A percentile compares a stretch with the other conserved stretches of the same genome.
Conservation (phyloP, 1,140 invertebrate genomes). For the Drosophila orena region DNA sequence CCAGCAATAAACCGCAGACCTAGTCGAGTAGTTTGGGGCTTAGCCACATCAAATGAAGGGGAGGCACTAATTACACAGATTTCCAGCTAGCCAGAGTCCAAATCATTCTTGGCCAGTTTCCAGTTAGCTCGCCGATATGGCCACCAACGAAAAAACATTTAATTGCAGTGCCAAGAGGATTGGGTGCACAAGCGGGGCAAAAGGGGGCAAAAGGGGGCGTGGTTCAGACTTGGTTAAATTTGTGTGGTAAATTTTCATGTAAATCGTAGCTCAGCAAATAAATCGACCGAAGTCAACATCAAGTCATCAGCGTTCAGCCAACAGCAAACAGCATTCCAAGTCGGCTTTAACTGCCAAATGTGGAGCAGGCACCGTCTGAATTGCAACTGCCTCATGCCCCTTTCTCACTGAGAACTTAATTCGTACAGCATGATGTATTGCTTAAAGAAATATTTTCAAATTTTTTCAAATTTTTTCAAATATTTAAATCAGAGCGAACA, state of each 20-base stretch:
- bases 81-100: conserved; percentile 18
- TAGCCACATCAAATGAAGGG: conserved; percentile 34
- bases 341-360: conserved; percentile 46
- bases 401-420: neutral
- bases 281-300: conserved; percentile 67
- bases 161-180: conserved; percentile 34
- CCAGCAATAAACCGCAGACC: conserved; percentile 36
- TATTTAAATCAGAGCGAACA: too few relatives aligned
- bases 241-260: conserved; percentile 50
- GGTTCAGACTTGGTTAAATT: conserved; percentile 27
- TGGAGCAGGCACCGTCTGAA: conserved; percentile 29
- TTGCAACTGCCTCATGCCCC: conserved; percentile 7
- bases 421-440: neutral
- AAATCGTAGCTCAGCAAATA: conserved; percentile 64
- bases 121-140: conserved; percentile 43
- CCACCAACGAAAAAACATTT: conserved; percentile 40
- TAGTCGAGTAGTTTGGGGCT: neutral
- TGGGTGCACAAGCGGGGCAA: neutral
- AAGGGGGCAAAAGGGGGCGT: neutral
- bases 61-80: conserved; percentile 50
- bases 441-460: too few relatives aligned
- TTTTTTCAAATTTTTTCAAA: too few relatives aligned
- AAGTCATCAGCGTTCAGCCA: conserved; percentile 60
- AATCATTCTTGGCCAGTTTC: conserved; percentile 46
- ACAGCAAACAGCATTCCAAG: conserved; percentile 67